Percentiles rank a stretch among this genome's conserved stretches.
Evolutionary conservation across 2,113 vertebrate genomes (phyloP).

Genomic region (Salvator merianae): DNA sequence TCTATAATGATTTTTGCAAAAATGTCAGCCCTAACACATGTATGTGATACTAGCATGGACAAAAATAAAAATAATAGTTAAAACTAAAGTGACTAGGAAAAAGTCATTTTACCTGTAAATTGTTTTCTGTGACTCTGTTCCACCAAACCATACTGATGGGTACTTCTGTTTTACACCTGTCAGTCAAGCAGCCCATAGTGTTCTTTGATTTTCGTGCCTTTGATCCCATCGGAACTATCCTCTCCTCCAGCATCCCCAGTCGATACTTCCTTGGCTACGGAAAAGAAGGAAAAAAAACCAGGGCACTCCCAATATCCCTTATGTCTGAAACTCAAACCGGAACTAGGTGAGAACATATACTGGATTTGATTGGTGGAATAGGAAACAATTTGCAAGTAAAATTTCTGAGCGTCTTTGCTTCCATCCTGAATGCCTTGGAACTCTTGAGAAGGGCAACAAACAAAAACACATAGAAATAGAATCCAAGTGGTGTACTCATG

Average conservation of each 20-base stretch:
- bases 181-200: constrained; percentile 81
- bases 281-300: constrained; percentile 83
- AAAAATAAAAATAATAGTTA: constrained; percentile 60
- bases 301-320: constrained; percentile 81
- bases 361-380: constrained; percentile 67
- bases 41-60: constrained; percentile 35
- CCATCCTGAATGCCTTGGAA: constrained; percentile 49
- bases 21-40: not conserved
- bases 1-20: constrained; percentile 2
- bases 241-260: constrained; percentile 84
- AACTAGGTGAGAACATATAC: constrained; percentile 53
- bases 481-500: not conserved
- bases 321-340: constrained; percentile 69
- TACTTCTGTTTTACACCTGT: constrained; percentile 85
- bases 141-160: constrained; percentile 86
- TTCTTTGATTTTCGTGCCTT: constrained; percentile 84
- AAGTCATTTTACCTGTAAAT: constrained; percentile 83
- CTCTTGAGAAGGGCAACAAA: constrained; percentile 17
- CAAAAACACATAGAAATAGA: constrained; percentile 20
- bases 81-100: constrained; percentile 71
- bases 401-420: constrained; percentile 67
- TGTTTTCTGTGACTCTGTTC: constrained; percentile 86
- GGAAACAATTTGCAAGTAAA: constrained; percentile 75
- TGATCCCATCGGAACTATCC: constrained; percentile 84
- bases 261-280: constrained; percentile 84